Evolutionary conservation across 2,113 vertebrate genomes (phyloP).

Genomic region (Gasterosteus nipponicus): DNA sequence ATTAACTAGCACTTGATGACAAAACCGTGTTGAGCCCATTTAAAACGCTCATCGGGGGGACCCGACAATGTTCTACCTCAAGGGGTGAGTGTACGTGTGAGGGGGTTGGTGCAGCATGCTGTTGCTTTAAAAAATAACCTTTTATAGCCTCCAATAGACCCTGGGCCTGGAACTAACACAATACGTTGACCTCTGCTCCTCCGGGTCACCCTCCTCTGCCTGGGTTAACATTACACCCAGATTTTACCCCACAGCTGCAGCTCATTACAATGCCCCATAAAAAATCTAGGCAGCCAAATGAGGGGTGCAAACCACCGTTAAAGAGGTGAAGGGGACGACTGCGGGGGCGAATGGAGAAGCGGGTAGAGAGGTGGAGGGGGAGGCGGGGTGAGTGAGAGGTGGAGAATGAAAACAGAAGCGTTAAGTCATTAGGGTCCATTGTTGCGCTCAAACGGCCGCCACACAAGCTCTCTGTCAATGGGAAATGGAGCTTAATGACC

Average conservation of each 20-base stretch:
- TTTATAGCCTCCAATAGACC: conserved; percentile 86
- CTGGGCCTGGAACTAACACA: conserved; percentile 80
- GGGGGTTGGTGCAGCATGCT: conserved; percentile 73
- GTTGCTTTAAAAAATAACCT: conserved; percentile 84
- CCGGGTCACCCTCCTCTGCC: conserved; percentile 83
- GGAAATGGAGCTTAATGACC: conserved; percentile 85
- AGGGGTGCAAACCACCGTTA: conserved; percentile 74
- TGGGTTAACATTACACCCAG: conserved; percentile 85
- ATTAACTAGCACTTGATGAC: conserved; percentile 89
- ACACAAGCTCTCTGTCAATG: conserved; percentile 81
- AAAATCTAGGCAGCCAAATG: conserved; percentile 75
- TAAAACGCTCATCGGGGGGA: conserved; percentile 81
- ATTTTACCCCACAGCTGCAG: conserved; percentile 93
- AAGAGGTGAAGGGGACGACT: conserved; percentile 71
- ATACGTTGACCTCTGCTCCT: conserved; percentile 89
- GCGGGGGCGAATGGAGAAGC: conserved; percentile 65
- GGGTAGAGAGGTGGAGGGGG: conserved; percentile 63
- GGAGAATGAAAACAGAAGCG: conserved; percentile 84
- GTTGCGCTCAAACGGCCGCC: conserved; percentile 79
- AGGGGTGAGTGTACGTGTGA: conserved; percentile 57
- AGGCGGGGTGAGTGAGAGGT: conserved; percentile 65
- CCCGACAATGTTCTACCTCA: conserved; percentile 82
- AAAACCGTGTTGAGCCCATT: conserved; percentile 87
- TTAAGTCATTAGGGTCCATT: conserved; percentile 84
- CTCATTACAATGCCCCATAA: conserved; percentile 87